Conservation (phyloP, 2,888 invertebrate species). For the Epistrophe grossulariae region DNA sequence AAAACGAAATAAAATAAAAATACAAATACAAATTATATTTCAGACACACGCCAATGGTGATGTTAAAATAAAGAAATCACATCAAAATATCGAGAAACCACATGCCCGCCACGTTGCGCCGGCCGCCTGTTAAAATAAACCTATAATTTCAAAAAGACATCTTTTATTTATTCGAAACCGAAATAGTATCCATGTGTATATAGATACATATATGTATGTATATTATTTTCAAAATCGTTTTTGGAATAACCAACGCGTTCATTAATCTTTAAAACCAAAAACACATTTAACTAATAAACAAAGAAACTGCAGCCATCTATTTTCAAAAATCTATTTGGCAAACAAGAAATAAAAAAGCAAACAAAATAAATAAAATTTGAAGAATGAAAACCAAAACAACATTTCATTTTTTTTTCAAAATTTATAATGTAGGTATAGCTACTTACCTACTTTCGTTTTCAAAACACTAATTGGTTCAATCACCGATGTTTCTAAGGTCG, state of each 20-base stretch:
- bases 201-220: too few species aligned
- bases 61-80: not conserved
- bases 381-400: not conserved
- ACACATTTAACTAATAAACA: not conserved
- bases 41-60: constrained; percentile 13
- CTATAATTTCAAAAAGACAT: not conserved
- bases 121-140: constrained; percentile 12
- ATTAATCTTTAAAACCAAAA: constrained; percentile 26
- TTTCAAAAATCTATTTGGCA: constrained; percentile 18
- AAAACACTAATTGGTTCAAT: constrained; percentile 38
- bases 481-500: constrained; percentile 29
- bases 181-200: constrained; percentile 32
- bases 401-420: not conserved
- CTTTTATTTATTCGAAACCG: constrained; percentile 10
- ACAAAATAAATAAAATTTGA: not conserved
- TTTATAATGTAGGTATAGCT: not conserved
- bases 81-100: constrained; percentile 18
- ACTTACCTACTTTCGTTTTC: constrained; percentile 6
- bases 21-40: not conserved
- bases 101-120: not conserved
- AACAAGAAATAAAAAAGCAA: not conserved
- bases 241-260: constrained; percentile 8
- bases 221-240: not conserved
- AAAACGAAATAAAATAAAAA: too few species aligned
- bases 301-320: constrained; percentile 20